Conservation (phyloP, 1,140 invertebrate genomes). For the Ylistrum balloti region DNA sequence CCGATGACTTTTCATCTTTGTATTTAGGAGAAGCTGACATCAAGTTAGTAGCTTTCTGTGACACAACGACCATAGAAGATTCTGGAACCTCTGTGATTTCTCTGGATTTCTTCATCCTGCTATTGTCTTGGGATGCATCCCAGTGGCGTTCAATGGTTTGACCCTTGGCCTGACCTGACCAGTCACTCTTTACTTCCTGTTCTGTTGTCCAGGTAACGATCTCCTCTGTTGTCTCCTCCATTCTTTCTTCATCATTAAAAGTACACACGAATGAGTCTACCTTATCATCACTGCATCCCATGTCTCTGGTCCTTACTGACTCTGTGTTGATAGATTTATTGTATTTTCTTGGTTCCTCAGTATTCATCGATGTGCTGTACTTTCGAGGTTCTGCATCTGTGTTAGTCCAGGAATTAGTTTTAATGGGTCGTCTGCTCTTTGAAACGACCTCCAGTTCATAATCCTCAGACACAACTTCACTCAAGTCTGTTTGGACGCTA, state of each 20-base stretch:
- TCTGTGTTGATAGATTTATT: conserved; percentile 66
- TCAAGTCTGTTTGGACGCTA: conserved; percentile 71
- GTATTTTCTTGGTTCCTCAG: conserved; percentile 51
- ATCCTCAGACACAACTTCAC: conserved; percentile 64
- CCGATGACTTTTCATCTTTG: background rate
- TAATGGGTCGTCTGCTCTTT: conserved; percentile 57
- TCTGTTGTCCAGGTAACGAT: conserved; percentile 54
- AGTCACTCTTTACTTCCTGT: conserved; percentile 47
- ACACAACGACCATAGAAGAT: background rate
- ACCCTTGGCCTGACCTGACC: conserved; percentile 42
- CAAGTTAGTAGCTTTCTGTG: conserved; percentile 17
- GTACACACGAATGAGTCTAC: conserved; percentile 63
- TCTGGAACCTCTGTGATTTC: background rate
- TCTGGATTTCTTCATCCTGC: conserved; percentile 28
- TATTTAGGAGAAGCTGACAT: background rate
- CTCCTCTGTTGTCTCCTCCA: conserved; percentile 63
- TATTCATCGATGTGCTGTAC: conserved; percentile 57
- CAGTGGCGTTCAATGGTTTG: conserved; percentile 27
- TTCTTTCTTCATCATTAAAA: conserved; percentile 62
- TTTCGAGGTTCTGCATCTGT: conserved; percentile 1
- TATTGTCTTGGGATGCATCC: conserved; percentile 8
- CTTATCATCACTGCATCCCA: conserved; percentile 66
- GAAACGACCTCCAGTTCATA: conserved; percentile 71
- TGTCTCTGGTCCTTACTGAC: conserved; percentile 47
- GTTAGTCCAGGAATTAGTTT: conserved; percentile 1